Conservation (phyloP, 2,888 invertebrate genomes). For the Odontocolon sp. region DNA sequence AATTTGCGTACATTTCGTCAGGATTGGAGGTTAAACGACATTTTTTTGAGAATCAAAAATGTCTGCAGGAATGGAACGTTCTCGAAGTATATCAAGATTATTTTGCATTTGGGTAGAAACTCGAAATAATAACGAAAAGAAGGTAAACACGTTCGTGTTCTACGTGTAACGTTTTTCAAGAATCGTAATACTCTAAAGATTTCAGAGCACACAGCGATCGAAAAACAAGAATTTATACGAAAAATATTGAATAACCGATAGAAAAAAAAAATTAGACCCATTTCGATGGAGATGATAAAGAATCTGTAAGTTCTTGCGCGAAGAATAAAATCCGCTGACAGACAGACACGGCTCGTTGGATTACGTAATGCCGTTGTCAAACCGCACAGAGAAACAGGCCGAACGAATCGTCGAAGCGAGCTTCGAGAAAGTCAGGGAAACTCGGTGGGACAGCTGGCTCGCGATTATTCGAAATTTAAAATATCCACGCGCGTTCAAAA, state of each 20-base stretch:
- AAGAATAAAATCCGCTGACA: conserved; percentile 56
- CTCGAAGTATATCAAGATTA: too few species aligned
- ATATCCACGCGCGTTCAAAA: neutral
- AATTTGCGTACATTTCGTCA: too few species aligned
- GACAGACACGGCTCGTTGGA: conserved; percentile 61
- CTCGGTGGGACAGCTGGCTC: neutral
- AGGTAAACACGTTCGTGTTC: neutral
- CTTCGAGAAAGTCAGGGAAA: neutral
- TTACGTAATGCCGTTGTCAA: conserved; percentile 77
- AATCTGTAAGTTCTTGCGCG: neutral
- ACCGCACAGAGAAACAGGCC: conserved; percentile 66
- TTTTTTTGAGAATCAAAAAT: too few species aligned
- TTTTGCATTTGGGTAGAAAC: too few species aligned
- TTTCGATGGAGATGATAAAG: neutral
- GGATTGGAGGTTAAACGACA: too few species aligned
- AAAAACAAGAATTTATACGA: too few species aligned
- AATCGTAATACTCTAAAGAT: neutral
- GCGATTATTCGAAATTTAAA: neutral
- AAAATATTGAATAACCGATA: too few species aligned
- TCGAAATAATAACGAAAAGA: neutral
- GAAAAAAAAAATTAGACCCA: neutral
- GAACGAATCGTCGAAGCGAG: neutral
- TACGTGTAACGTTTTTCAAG: neutral
- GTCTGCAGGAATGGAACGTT: too few species aligned
- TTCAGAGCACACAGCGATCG: too few species aligned